These are phyloP conservation scores for Pterostichus madidus DNA, from an alignment of 2,888 invertebrate species.

Conservation along the genomic window DNA sequence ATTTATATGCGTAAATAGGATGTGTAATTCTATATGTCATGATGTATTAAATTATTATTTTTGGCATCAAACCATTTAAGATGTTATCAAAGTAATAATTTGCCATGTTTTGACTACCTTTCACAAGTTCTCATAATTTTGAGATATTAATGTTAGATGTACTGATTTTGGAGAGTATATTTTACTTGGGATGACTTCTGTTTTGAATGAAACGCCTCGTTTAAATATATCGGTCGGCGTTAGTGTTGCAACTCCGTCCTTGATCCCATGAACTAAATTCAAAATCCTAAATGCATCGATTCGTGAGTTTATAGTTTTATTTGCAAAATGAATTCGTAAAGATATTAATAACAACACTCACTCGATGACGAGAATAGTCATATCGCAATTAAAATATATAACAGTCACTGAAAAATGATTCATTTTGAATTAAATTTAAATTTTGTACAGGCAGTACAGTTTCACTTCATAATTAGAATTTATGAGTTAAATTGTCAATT, in stretches of 20 bases:
- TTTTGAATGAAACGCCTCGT: constrained; percentile 41
- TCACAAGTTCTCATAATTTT: background rate
- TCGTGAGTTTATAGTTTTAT: constrained; percentile 30
- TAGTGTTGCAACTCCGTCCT: constrained; percentile 52
- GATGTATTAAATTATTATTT: constrained; percentile 1
- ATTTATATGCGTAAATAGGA: constrained; percentile 26
- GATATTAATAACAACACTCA: constrained; percentile 18
- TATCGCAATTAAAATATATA: background rate
- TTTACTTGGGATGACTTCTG: background rate
- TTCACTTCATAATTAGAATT: too few species aligned
- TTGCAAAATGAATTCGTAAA: constrained; percentile 12
- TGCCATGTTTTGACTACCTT: constrained; percentile 27
- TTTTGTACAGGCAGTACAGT: too few species aligned
- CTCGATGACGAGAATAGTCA: background rate
- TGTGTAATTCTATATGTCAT: background rate
- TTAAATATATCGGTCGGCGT: constrained; percentile 19
- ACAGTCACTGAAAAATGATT: background rate
- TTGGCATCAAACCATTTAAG: constrained; percentile 19
- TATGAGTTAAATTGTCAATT: too few species aligned
- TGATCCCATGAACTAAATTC: constrained; percentile 58
- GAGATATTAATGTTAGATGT: background rate
- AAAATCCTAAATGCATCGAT: constrained; percentile 55
- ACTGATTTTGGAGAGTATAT: background rate
- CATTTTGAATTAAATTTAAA: too few species aligned
- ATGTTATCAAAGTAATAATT: constrained; percentile 38